These are phyloP conservation scores for Synanceia verrucosa DNA, from an alignment of 2,797 vertebrate genomes.

Conservation along the genomic window DNA sequence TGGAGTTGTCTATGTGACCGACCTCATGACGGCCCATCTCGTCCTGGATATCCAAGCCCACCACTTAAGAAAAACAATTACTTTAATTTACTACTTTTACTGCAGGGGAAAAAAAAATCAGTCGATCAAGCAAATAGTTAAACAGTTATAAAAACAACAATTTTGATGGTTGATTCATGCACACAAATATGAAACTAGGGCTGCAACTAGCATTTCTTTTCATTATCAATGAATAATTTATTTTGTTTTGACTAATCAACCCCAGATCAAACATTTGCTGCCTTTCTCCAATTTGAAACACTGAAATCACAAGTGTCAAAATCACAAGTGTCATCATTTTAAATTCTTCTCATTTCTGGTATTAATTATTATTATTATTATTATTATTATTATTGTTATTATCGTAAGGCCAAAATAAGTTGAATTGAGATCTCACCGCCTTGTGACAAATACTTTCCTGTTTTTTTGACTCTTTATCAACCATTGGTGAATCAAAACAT, in stretches of 20 bases:
- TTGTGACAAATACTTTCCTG: neutral
- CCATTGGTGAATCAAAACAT: neutral
- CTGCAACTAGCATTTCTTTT: neutral
- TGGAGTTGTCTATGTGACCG: constrained; percentile 98
- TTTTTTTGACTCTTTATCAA: neutral
- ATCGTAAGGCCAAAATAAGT: neutral
- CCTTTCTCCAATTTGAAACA: neutral
- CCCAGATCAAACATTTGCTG: neutral
- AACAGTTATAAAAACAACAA: neutral
- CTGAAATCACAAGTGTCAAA: neutral
- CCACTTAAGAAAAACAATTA: constrained; percentile 80
- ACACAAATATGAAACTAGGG: neutral
- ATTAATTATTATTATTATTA: too few species aligned
- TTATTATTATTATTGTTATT: too few species aligned
- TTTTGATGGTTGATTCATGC: neutral
- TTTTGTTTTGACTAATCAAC: neutral
- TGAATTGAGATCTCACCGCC: neutral
- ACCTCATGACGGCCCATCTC: constrained; percentile 99
- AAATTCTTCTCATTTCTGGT: too few species aligned
- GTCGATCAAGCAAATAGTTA: neutral
- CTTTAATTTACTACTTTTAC: too few species aligned
- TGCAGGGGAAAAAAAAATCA: too few species aligned
- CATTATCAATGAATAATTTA: neutral
- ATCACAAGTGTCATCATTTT: too few species aligned
- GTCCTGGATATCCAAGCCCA: constrained; percentile 98